phyloP scores from a whole-genome alignment of 2,888 invertebrate species.

The Luffia ferchaultella region DNA sequence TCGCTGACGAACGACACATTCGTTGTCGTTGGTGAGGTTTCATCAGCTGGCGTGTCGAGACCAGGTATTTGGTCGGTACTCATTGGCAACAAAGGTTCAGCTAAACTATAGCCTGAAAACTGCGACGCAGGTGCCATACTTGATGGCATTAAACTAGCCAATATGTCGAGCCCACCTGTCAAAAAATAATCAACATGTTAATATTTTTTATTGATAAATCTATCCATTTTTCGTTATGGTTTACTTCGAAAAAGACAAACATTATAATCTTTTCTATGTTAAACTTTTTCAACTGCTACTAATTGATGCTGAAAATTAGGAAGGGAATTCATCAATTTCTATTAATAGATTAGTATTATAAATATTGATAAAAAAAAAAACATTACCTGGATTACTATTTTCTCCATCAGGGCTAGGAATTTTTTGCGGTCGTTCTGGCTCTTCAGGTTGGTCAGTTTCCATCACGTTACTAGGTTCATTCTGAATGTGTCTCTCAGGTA shows the following conservation, averaged over 20 bases:
- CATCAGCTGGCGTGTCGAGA: slow-evolving; percentile 35
- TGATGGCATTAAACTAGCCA: slow-evolving; percentile 72
- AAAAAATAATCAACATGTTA: too few species aligned
- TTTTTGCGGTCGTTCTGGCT: neutral
- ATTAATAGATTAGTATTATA: too few species aligned
- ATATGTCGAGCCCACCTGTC: slow-evolving; percentile 67
- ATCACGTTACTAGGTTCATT: slow-evolving; percentile 24
- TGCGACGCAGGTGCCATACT: slow-evolving; percentile 65
- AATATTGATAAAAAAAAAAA: slow-evolving; percentile 6
- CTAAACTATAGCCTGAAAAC: slow-evolving; percentile 61
- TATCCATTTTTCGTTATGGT: too few species aligned
- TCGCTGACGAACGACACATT: slow-evolving; percentile 69
- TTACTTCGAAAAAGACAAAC: too few species aligned
- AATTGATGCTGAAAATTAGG: too few species aligned
- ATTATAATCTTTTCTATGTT: too few species aligned
- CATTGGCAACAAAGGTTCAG: slow-evolving; percentile 40
- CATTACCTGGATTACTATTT: slow-evolving; percentile 34
- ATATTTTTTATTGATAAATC: too few species aligned
- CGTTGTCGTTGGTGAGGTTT: slow-evolving; percentile 26
- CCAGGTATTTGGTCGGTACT: slow-evolving; percentile 41
- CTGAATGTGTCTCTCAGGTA: slow-evolving; percentile 22
- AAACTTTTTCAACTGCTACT: too few species aligned
- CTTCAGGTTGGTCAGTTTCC: slow-evolving; percentile 25
- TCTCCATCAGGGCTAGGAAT: slow-evolving; percentile 43
- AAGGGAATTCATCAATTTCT: too few species aligned